Percentiles rank a stretch among this genome's conserved stretches.
Evolutionary conservation across 2,797 vertebrate genomes (phyloP).

Genomic region (Syngnathus acus): DNA sequence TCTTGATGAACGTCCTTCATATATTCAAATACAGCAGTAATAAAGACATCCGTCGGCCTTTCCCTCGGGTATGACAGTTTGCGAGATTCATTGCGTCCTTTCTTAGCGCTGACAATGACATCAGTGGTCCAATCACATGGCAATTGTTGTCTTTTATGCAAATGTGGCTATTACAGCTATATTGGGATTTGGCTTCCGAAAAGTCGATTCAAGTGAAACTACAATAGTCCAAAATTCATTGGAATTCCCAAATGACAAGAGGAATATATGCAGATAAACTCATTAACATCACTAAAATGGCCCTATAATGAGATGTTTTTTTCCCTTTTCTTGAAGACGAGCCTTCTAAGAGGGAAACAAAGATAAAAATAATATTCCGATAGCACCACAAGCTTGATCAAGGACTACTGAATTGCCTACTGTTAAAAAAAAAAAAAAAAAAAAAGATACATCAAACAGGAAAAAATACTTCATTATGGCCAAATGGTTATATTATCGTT

Average conservation of each 20-base stretch:
- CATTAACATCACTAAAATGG: slow-evolving; percentile 72
- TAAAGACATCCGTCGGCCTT: slow-evolving; percentile 58
- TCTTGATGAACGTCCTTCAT: slow-evolving; percentile 64
- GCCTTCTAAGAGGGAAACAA: slow-evolving; percentile 32
- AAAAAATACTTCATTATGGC: too few species aligned
- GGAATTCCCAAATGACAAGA: slow-evolving; percentile 60
- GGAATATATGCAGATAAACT: slow-evolving; percentile 70
- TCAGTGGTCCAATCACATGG: slow-evolving; percentile 53
- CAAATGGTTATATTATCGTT: too few species aligned
- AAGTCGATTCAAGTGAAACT: slow-evolving; percentile 69
- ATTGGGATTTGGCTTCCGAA: slow-evolving; percentile 67
- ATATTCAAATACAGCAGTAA: slow-evolving; percentile 64
- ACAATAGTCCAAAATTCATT: slow-evolving; percentile 50
- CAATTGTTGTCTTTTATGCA: slow-evolving; percentile 69
- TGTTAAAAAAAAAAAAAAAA: too few species aligned
- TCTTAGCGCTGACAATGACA: slow-evolving; percentile 51
- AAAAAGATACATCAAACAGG: too few species aligned
- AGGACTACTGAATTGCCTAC: too few species aligned
- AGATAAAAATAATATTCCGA: slow-evolving; percentile 46
- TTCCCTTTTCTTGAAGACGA: slow-evolving; percentile 39
- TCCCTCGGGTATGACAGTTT: slow-evolving; percentile 52
- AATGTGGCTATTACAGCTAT: slow-evolving; percentile 70
- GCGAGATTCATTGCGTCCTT: slow-evolving; percentile 45
- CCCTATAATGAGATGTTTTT: slow-evolving; percentile 57
- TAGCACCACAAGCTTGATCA: slow-evolving; percentile 4